phyloP scores from a whole-genome alignment of 2,888 invertebrate genomes.

The Platynereis dumerilii region DNA sequence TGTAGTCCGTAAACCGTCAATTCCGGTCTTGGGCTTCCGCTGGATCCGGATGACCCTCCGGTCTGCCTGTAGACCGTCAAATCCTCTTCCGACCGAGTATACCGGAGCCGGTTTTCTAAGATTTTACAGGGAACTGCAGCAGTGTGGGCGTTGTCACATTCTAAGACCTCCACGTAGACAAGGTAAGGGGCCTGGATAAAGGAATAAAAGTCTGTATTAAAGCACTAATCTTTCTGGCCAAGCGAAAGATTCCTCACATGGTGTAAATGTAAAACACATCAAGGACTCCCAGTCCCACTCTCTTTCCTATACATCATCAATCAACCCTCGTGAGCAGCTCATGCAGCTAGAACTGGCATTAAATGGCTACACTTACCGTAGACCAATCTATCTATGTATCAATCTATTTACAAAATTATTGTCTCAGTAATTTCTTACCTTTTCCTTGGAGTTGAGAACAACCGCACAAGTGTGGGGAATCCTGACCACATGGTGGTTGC shows the following conservation, averaged over 20 bases:
- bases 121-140: conserved; percentile 88
- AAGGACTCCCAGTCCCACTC: too few species aligned
- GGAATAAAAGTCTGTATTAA: not conserved
- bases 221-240: too few species aligned
- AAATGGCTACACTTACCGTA: too few species aligned
- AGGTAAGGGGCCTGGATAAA: conserved; percentile 86
- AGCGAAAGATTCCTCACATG: not conserved
- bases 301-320: too few species aligned
- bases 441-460: conserved; percentile 98
- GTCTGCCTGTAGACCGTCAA: conserved; percentile 61
- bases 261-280: conserved; percentile 13
- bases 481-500: conserved; percentile 86
- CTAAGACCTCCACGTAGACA: conserved; percentile 95
- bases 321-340: too few species aligned
- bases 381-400: too few species aligned
- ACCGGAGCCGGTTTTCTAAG: conserved; percentile 71
- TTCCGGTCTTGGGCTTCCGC: conserved; percentile 42
- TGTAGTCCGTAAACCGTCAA: conserved; percentile 50
- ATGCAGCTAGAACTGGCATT: too few species aligned
- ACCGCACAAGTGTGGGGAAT: conserved; percentile 97
- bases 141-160: conserved; percentile 81
- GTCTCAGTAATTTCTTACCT: conserved; percentile 69
- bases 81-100: conserved; percentile 94
- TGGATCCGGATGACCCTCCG: not conserved
- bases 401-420: too few species aligned